Conservation (phyloP, 2,113 vertebrate species). For the Trogon surrucura region DNA sequence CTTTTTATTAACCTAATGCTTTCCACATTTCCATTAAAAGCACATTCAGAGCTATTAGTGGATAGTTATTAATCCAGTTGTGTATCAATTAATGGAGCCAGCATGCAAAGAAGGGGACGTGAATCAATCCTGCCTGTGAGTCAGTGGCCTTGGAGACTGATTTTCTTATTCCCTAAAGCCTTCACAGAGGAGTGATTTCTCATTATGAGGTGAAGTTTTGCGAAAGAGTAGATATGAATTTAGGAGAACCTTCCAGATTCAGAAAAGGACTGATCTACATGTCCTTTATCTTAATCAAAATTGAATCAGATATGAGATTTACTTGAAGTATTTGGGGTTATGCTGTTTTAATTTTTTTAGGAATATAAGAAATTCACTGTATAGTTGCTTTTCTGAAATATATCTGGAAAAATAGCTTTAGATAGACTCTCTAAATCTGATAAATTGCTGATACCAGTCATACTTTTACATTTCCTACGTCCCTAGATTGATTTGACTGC, state of each 20-base stretch:
- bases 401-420: neutral
- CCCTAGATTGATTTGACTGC: neutral
- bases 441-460: neutral
- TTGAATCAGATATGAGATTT: neutral
- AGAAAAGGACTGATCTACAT: neutral
- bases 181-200: slow-evolving; percentile 17
- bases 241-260: neutral
- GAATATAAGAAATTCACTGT: neutral
- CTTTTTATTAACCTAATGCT: slow-evolving; percentile 52
- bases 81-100: slow-evolving; percentile 69
- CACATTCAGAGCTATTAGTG: slow-evolving; percentile 58
- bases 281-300: neutral
- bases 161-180: neutral
- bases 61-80: slow-evolving; percentile 38
- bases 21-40: slow-evolving; percentile 52
- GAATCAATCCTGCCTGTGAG: slow-evolving; percentile 50
- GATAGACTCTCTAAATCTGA: neutral
- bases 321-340: neutral
- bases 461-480: neutral
- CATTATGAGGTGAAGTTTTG: neutral
- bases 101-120: slow-evolving; percentile 28
- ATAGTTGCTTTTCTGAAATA: neutral
- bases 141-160: neutral
- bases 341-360: neutral
- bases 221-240: neutral